Evolutionary conservation across 1,140 invertebrate genomes (phyloP).

Genomic region (Drosophila ercepeae): DNA sequence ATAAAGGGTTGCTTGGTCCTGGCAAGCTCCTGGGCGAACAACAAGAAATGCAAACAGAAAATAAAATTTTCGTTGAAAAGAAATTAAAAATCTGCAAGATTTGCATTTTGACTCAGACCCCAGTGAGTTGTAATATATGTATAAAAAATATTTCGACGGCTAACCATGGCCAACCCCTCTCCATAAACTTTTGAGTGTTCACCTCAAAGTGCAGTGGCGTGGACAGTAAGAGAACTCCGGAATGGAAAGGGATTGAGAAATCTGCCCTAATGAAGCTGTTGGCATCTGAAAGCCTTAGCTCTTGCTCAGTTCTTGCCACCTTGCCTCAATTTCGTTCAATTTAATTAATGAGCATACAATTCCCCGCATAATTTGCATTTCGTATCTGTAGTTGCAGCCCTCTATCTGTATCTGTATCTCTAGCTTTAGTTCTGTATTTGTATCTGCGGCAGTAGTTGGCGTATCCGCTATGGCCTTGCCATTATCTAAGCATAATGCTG

Average conservation of each 20-base stretch:
- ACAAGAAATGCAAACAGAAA: constrained; percentile 81
- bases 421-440: constrained; percentile 1
- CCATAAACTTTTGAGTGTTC: constrained; percentile 73
- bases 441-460: constrained; percentile 1
- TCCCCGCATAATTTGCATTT: constrained; percentile 76
- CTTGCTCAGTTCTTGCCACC: constrained; percentile 10
- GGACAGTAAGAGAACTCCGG: constrained; percentile 49
- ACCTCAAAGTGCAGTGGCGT: constrained; percentile 76
- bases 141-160: constrained; percentile 39
- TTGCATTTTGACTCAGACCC: constrained; percentile 67
- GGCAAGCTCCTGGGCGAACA: constrained; percentile 48
- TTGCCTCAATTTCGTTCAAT: constrained; percentile 66
- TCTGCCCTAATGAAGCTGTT: constrained; percentile 50
- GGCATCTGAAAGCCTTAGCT: constrained; percentile 26
- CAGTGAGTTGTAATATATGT: constrained; percentile 52
- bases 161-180: background rate
- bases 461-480: constrained; percentile 64
- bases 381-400: constrained; percentile 25
- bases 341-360: constrained; percentile 81
- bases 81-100: constrained; percentile 83
- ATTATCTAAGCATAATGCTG: constrained; percentile 77
- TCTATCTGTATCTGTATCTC: constrained; percentile 4
- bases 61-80: constrained; percentile 82
- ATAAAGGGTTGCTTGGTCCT: constrained; percentile 72
- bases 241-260: background rate